A percentile compares a stretch with the other conserved stretches of the same genome.
These are phyloP conservation scores for Bimastos eiseni DNA, from an alignment of 2,888 invertebrate species.

Conservation along the genomic window DNA sequence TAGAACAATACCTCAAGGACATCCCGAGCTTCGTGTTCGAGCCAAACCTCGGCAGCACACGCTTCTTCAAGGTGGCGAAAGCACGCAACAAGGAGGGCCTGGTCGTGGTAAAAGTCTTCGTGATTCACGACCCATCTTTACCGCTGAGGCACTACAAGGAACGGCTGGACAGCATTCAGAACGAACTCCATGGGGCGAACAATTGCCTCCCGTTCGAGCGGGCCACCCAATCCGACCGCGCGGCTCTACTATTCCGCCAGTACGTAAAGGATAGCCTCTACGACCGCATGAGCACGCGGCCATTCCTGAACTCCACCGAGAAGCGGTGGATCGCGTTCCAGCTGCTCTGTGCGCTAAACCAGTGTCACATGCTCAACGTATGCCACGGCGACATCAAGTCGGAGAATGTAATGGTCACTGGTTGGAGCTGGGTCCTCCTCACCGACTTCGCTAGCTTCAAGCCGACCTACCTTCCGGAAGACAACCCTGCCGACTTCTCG, in stretches of 20 bases:
- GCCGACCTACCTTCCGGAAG: conserved; percentile 90
- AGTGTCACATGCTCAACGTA: conserved; percentile 82
- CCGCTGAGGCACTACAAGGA: conserved; percentile 85
- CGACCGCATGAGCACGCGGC: conserved; percentile 93
- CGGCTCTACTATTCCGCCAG: conserved; percentile 87
- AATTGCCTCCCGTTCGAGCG: conserved; percentile 61
- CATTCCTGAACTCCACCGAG: conserved; percentile 88
- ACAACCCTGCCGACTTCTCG: conserved; percentile 95
- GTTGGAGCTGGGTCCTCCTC: conserved; percentile 96
- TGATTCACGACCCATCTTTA: conserved; percentile 89
- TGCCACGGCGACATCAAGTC: conserved; percentile 98
- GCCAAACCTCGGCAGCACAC: conserved; percentile 90
- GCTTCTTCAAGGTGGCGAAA: conserved; percentile 95
- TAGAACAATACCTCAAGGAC: conserved; percentile 92
- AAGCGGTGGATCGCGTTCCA: conserved; percentile 99
- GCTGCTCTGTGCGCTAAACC: conserved; percentile 87
- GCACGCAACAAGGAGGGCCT: conserved; percentile 71
- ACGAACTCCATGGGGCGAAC: conserved; percentile 53
- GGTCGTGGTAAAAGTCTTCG: conserved; percentile 88
- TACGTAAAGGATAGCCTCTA: conserved; percentile 95
- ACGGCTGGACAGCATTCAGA: conserved; percentile 69
- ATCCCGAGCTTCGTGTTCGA: conserved; percentile 83
- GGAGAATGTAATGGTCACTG: conserved; percentile 93
- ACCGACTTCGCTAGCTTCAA: conserved; percentile 99
- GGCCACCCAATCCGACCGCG: conserved; percentile 70